phyloP scores from a whole-genome alignment of 1,140 invertebrate genomes.

The Hylaeus volcanicus region DNA sequence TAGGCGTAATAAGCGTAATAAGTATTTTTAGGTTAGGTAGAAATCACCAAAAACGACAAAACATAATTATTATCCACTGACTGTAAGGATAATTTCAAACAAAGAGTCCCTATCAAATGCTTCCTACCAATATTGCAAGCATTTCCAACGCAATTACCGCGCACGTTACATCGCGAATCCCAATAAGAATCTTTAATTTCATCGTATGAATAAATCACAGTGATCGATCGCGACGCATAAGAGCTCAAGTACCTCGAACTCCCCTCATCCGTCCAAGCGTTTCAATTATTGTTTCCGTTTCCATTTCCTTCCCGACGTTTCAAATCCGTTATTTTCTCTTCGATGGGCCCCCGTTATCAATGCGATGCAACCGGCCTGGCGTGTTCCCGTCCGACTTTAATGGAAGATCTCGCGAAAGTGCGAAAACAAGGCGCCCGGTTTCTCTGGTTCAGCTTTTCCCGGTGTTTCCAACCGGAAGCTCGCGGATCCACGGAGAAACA shows the following conservation, averaged over 20 bases:
- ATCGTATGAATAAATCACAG: neutral
- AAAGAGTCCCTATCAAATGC: too few species aligned
- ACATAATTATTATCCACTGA: too few species aligned
- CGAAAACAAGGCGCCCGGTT: neutral
- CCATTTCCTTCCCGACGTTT: neutral
- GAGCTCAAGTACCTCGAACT: neutral
- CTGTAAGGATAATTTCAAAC: too few species aligned
- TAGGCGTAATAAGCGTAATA: too few species aligned
- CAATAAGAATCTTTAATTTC: too few species aligned
- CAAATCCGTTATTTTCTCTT: neutral
- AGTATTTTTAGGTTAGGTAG: too few species aligned
- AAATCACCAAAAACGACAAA: too few species aligned
- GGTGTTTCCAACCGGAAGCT: neutral
- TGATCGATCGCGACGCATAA: neutral
- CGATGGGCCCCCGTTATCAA: neutral
- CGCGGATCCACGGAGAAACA: neutral
- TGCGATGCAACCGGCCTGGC: neutral
- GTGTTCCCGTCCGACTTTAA: neutral
- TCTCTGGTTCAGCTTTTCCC: neutral
- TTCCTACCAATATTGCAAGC: too few species aligned
- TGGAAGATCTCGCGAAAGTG: neutral
- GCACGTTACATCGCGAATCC: too few species aligned
- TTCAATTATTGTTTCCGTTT: slow-evolving; percentile 7
- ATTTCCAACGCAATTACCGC: too few species aligned
- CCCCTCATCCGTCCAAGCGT: neutral